Base-by-base conservation (phyloP, 2,888 invertebrate species). In the Eupithecia abbreviata region DNA sequence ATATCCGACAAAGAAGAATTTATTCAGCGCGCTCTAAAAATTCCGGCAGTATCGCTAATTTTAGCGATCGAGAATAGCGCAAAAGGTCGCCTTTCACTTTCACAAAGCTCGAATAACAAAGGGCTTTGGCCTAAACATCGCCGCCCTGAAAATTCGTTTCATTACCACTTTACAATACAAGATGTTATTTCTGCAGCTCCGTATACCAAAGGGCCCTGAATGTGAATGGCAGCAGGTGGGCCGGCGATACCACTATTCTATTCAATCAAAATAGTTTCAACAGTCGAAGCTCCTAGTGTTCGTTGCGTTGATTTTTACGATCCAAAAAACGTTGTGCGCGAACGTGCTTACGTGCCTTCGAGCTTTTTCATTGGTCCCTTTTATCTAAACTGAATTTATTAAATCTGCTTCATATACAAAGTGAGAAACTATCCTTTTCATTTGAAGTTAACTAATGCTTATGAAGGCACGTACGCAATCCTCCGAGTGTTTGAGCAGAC, bases 141-240 rank as follows among this genome's bases (percentile, higher is more conserved):
- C 91, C 89, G 88, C 90, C 90, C 90, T 89, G 90, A 91, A 93
- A 94, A 93, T 94, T 93, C 92, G 93, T 93, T 93, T 93, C 93
- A 94, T 93, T 93, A 92, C 88, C 87, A 86, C 85, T 88, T 91
- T 58, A 58, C 18, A 9, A 58, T 91, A 90, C 91, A 92, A 92
- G 90, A 86, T 89, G 86, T 88, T 88, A 79, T 79, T 49, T n/a
- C 12, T 15, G 83, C 86, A 85, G 90, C 88, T 91, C 89, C 88
- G 85, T 86, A 91, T 90, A 88, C 87, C 85, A 86, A 87, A 88
- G 51, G 85, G 83, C 85, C 85, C 86, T 80, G 83, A 18, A 83
- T 87, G 86, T 88, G 89, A 89, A 88, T 87, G 85, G 88, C 87
- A 86, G 85, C 85, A 82, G 85, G 86, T 85, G 90, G 87, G 87